Conservation (phyloP, 1,140 invertebrate species). For the honey bee (Apis mellifera) region Amel_HAv3.1 CM009934.2:12056001-12056500, state of each 20-base stretch:
- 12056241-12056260: slow-evolving; percentile 67
- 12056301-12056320: background rate
- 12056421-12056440: too few species aligned
- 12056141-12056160: slow-evolving; percentile 51
- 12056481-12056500: background rate
- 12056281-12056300: background rate
- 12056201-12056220: slow-evolving; percentile 79
- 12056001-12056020: background rate
- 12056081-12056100: slow-evolving; percentile 75
- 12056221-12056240: slow-evolving; percentile 66
- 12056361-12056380: too few species aligned
- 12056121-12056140: slow-evolving; percentile 65
- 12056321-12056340: background rate
- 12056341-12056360: too few species aligned
- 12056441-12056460: background rate
- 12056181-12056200: slow-evolving; percentile 74
- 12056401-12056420: background rate
- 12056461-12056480: background rate
- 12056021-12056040: background rate
- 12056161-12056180: slow-evolving; percentile 50
- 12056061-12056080: slow-evolving; percentile 62
- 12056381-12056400: too few species aligned
- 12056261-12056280: slow-evolving; percentile 22
- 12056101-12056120: slow-evolving; percentile 71
- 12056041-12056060: slow-evolving; percentile 43